phyloP scores from a whole-genome alignment of 2,888 invertebrate species.

The Nemurella pictetii region DNA sequence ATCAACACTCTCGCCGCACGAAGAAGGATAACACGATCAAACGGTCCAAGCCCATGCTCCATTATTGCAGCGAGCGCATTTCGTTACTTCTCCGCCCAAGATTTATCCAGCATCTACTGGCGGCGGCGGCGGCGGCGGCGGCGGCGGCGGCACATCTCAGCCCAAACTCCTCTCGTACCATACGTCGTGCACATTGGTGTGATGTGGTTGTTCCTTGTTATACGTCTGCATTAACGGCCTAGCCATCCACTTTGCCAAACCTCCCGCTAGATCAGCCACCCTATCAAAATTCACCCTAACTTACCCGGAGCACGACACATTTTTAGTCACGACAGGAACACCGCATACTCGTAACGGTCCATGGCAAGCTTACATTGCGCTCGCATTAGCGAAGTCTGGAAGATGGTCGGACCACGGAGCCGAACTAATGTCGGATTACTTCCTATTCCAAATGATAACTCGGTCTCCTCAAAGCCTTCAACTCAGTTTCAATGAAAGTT shows the following conservation, averaged over 20 bases:
- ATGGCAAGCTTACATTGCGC: neutral
- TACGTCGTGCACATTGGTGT: neutral
- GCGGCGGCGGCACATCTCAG: too few species aligned
- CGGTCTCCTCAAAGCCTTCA: neutral
- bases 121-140: too few species aligned
- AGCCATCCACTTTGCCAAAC: neutral
- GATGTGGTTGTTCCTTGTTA: neutral
- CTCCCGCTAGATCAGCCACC: neutral
- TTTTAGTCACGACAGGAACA: neutral
- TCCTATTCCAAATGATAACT: neutral
- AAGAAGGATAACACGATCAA: neutral
- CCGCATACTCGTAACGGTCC: neutral
- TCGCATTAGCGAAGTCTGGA: neutral
- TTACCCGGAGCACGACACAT: conserved; percentile 8
- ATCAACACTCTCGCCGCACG: neutral
- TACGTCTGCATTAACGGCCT: conserved; percentile 5
- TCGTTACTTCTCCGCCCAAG: neutral
- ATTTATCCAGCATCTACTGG: too few species aligned
- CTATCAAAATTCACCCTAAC: conserved; percentile 1
- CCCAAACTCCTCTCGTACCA: too few species aligned
- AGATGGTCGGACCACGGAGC: neutral
- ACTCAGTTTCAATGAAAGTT: neutral
- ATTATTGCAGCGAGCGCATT: neutral
- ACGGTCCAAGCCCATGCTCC: neutral
- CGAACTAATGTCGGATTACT: conserved; percentile 10